Evolutionary conservation across 2,888 invertebrate species (phyloP), one percentile per base, ranked within the genome.

Genomic region (Drosophila kanekoi): DNA sequence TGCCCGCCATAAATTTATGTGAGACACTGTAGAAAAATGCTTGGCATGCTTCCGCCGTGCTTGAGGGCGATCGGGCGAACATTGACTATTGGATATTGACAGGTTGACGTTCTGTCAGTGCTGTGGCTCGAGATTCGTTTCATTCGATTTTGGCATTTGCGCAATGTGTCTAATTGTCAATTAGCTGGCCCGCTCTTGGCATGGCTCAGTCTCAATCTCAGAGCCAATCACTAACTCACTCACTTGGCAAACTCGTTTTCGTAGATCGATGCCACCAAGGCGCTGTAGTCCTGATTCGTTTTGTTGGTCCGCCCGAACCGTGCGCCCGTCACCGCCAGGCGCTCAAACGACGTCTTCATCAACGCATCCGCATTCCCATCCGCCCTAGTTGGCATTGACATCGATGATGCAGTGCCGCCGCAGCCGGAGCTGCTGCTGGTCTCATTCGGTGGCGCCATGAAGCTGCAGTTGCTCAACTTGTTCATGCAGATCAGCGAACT

Each of bases 281-380:
- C 90, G 54, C 89, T 91, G 60, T 92, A 90, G 61, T 91, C 90
- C 69, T 81, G 89, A 60, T 92, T 91, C 86, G 91, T 68, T 54
- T 89, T 90, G 14, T 35, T 77, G 37, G 79, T 47, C n/a, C 86
- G 61, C 16, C 49, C 48, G 6, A 65, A 68, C 4, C 72, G 70
- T 43, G 77, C 66, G 9, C 75, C 71, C 6, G 70, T 76, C 45
- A 87, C 74, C 58, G 91, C 90, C 51, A 82, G 74, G 4, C 87
- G 87, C 49, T 90, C 89, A 35, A 89, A 77, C 9, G 90, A 89
- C 62, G 90, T 81, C 79, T 88, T 91, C 82, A 90, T 89, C 38
- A 82, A 72, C 1, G 87, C 85, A 59, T 91, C 91, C 59, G 84
- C 49, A 38, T 68, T 89, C 37, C 82, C 77, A 45, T 77, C 76